phyloP scores from a whole-genome alignment of 2,113 vertebrate genomes.

The Petroica traversi region DNA sequence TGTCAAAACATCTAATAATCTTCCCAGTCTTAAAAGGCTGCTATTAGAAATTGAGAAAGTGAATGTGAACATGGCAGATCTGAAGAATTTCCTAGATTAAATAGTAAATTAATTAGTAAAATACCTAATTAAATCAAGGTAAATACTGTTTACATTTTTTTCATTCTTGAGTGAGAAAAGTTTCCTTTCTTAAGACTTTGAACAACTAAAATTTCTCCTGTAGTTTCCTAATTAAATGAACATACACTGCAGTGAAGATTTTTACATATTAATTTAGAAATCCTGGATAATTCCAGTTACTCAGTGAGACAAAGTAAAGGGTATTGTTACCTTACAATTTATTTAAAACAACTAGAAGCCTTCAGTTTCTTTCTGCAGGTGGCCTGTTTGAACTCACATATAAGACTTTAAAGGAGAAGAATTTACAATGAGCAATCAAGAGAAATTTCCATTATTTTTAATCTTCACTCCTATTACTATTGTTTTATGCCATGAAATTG shows the following conservation, averaged over 20 bases:
- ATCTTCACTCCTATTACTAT: neutral
- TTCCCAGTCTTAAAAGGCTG: neutral
- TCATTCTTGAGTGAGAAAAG: neutral
- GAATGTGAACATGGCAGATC: neutral
- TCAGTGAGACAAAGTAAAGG: neutral
- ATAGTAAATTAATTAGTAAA: no score
- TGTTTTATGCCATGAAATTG: accelerated
- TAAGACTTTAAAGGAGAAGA: neutral
- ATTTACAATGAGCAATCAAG: neutral
- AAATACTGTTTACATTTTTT: no score
- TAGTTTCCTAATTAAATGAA: neutral
- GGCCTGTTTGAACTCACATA: neutral
- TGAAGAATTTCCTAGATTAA: neutral
- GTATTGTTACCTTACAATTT: neutral
- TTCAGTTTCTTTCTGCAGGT: neutral
- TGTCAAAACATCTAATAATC: neutral
- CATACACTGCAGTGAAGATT: neutral
- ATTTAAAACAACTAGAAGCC: neutral
- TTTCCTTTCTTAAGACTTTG: neutral
- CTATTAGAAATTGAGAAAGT: neutral
- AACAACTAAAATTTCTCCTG: neutral
- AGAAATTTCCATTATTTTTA: neutral
- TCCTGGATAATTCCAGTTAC: neutral
- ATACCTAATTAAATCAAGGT: no score
- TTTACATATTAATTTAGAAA: neutral